phyloP scores from a whole-genome alignment of 2,888 invertebrate species.

The Ophioninae sp. region DNA sequence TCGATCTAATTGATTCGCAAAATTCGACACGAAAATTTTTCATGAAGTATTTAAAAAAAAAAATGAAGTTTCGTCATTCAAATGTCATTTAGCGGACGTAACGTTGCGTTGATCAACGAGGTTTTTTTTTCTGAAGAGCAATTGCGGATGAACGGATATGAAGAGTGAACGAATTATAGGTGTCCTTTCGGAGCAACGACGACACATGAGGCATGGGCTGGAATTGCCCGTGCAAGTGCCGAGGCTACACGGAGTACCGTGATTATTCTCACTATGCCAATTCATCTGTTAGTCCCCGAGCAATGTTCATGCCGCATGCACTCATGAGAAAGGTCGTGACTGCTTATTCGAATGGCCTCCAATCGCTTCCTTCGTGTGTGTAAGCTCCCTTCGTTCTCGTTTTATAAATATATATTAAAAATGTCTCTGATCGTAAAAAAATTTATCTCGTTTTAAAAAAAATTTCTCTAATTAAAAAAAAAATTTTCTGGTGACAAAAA shows the following conservation, averaged over 20 bases:
- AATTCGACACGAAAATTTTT: no score
- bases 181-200: not conserved
- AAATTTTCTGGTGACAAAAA: not conserved
- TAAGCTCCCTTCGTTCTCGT: not conserved
- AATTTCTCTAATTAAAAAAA: not conserved
- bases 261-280: conserved; percentile 23
- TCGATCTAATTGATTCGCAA: no score
- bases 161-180: not conserved
- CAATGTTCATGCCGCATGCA: conserved; percentile 43
- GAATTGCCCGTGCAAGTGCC: not conserved
- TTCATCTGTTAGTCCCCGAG: not conserved
- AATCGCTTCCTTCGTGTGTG: conserved; percentile 4
- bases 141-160: not conserved
- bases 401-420: conserved; percentile 16
- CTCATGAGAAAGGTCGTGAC: conserved; percentile 56
- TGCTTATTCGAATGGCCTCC: conserved; percentile 45
- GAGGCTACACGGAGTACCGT: not conserved
- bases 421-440: not conserved
- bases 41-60: no score
- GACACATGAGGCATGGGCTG: not conserved
- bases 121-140: not conserved
- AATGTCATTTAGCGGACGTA: no score
- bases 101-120: not conserved
- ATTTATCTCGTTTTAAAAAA: not conserved
- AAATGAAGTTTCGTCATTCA: no score